phyloP scores from a whole-genome alignment of 2,797 vertebrate genomes.

The Bradypus variegatus region DNA sequence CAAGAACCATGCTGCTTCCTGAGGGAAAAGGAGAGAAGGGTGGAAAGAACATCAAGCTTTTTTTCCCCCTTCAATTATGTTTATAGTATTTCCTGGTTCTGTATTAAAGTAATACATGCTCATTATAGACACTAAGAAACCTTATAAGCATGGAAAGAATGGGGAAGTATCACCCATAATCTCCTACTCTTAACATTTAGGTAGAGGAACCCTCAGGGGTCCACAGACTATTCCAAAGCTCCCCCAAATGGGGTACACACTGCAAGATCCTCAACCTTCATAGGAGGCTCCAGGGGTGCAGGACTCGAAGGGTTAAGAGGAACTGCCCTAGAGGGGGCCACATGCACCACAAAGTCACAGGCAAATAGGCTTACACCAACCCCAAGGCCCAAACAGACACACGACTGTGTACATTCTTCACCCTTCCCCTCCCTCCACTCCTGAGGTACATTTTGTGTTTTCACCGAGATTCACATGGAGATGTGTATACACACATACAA shows the following conservation, averaged over 20 bases:
- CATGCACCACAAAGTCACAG: background rate
- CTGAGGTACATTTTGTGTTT: background rate
- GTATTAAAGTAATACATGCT: background rate
- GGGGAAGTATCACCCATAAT: background rate
- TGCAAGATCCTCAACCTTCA: background rate
- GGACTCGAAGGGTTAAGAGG: background rate
- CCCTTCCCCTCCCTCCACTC: background rate
- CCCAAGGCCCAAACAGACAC: background rate
- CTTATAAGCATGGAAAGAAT: background rate
- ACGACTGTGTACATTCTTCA: background rate
- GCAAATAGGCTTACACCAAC: background rate
- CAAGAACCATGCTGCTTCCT: background rate
- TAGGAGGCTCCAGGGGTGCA: background rate
- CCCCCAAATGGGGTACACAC: background rate
- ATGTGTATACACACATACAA: background rate
- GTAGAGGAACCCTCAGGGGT: background rate
- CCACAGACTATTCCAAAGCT: background rate
- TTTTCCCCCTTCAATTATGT: background rate
- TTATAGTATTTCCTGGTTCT: background rate
- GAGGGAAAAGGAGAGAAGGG: background rate
- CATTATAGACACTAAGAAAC: slow-evolving; percentile 8
- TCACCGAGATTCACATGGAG: background rate
- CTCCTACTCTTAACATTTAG: background rate
- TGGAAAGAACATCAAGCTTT: background rate
- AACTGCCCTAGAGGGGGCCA: background rate